Percentiles rank a stretch among this genome's conserved stretches.
phyloP scores from a whole-genome alignment of 2,888 invertebrate genomes.

The Congeria kusceri region DNA sequence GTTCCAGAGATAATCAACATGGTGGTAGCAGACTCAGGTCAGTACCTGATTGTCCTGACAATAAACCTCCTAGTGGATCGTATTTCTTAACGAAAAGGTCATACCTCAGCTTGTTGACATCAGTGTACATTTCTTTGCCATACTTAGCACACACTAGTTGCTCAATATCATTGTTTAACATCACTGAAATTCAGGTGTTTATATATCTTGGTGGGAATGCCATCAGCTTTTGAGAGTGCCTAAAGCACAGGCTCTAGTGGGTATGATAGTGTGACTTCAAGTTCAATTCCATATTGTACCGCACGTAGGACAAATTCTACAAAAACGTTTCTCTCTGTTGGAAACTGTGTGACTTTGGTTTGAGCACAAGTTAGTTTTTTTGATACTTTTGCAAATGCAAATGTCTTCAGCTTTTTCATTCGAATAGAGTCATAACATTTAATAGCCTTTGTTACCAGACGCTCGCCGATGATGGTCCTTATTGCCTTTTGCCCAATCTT shows the following conservation, averaged over 20 bases:
- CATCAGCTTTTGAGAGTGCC: constrained; percentile 57
- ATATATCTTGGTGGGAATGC: constrained; percentile 49
- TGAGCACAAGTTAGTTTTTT: constrained; percentile 29
- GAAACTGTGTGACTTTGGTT: constrained; percentile 48
- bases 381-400: constrained; percentile 7
- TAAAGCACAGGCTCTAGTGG: constrained; percentile 51
- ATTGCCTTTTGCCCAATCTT: constrained; percentile 14
- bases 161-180: not conserved
- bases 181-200: not conserved
- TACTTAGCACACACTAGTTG: constrained; percentile 11
- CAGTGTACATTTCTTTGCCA: not conserved
- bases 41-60: constrained; percentile 6
- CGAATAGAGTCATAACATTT: constrained; percentile 42
- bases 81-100: constrained; percentile 3
- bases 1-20: constrained; percentile 32
- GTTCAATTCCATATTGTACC: constrained; percentile 45
- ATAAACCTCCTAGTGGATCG: not conserved
- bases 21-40: constrained; percentile 48
- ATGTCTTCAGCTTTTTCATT: constrained; percentile 47
- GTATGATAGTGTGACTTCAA: constrained; percentile 38
- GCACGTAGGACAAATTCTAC: constrained; percentile 35
- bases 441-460: constrained; percentile 36
- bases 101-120: constrained; percentile 15
- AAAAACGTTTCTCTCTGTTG: constrained; percentile 48
- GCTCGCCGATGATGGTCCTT: constrained; percentile 26